Evolutionary conservation across 2,113 vertebrate genomes (phyloP).

Genomic region (Galbula dea): DNA sequence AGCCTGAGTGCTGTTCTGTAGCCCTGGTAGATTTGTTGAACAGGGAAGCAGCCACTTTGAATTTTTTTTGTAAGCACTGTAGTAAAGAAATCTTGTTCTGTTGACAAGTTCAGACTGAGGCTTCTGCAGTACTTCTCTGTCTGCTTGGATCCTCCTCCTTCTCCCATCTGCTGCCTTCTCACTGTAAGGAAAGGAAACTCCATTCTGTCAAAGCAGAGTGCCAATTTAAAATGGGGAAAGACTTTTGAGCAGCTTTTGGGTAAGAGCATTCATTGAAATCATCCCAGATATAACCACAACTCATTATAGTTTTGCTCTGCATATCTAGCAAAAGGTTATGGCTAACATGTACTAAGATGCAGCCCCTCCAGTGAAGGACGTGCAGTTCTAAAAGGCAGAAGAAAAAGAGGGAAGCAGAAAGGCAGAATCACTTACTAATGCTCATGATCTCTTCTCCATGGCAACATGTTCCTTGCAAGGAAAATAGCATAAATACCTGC

Average conservation of each 20-base stretch:
- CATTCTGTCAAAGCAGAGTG: slow-evolving; percentile 46
- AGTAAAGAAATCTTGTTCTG: slow-evolving; percentile 66
- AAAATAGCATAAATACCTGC: background rate
- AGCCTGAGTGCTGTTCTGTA: background rate
- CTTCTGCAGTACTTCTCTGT: slow-evolving; percentile 38
- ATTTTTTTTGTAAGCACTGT: slow-evolving; percentile 9
- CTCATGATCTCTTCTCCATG: background rate
- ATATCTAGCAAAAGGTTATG: background rate
- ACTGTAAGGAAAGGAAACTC: slow-evolving; percentile 38
- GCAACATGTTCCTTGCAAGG: background rate
- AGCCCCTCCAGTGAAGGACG: background rate
- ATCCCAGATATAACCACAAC: background rate
- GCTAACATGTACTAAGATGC: background rate
- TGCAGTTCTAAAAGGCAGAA: background rate
- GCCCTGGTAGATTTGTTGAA: background rate
- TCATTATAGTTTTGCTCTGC: background rate
- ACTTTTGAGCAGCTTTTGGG: background rate
- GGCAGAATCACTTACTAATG: background rate
- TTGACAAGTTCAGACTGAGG: slow-evolving; percentile 43
- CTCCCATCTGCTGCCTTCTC: slow-evolving; percentile 59
- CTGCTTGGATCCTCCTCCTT: slow-evolving; percentile 45
- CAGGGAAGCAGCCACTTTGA: background rate
- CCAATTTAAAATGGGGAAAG: slow-evolving; percentile 14
- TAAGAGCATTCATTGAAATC: background rate
- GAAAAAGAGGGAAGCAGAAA: background rate